These are phyloP conservation scores for Axinella damicornis DNA, from an alignment of 37 sponge, comb jelly and placozoan genomes.

Conservation along the genomic window DNA sequence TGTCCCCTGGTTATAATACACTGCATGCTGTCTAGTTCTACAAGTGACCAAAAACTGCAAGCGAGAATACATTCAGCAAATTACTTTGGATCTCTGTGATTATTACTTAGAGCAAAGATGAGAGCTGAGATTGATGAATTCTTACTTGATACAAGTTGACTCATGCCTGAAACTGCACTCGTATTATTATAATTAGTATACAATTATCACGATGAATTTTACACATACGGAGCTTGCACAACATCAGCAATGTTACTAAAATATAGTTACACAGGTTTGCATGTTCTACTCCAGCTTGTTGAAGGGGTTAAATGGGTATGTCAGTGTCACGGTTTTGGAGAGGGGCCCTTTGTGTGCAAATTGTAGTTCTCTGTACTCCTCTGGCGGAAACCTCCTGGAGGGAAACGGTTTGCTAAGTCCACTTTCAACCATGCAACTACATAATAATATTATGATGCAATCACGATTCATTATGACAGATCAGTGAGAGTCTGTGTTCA, in stretches of 20 bases:
- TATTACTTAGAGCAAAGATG: not conserved
- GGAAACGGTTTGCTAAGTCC: no score
- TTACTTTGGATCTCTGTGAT: no score
- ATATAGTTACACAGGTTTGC: not conserved
- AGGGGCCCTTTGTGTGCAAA: constrained; percentile 50
- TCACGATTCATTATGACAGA: not conserved
- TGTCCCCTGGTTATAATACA: no score
- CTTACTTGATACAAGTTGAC: not conserved
- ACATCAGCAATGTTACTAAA: not conserved
- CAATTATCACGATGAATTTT: not conserved
- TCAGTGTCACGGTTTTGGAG: constrained; percentile 73
- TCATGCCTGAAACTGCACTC: not conserved
- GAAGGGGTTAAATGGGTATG: constrained; percentile 75
- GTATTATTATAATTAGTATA: not conserved
- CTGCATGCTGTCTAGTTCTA: no score
- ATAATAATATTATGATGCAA: constrained; percentile 7
- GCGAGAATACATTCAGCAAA: no score
- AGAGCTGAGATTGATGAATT: constrained; percentile 3
- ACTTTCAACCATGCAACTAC: no score
- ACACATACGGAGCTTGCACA: not conserved
- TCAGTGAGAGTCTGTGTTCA: not conserved
- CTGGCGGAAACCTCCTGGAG: constrained; percentile 35
- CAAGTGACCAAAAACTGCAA: no score
- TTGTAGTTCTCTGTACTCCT: constrained; percentile 38
- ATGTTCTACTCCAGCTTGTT: constrained; percentile 21